These are phyloP conservation scores for Cervus canadensis DNA, from an alignment of 2,113 vertebrate genomes.

Conservation along the genomic window DNA sequence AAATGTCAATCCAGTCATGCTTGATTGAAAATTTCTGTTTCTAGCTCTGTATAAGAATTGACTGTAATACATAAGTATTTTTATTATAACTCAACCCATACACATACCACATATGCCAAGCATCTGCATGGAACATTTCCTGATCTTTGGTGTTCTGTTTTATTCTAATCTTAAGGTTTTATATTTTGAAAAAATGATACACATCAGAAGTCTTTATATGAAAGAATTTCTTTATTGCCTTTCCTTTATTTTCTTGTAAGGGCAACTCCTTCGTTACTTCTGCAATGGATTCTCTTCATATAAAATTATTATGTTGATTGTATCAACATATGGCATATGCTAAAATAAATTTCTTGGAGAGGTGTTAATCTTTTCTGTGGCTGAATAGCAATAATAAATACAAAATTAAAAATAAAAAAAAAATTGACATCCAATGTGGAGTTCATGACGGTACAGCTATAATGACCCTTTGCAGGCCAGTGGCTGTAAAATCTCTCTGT, in stretches of 20 bases:
- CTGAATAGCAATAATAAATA: slow-evolving; percentile 74
- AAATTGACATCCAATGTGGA: not conserved
- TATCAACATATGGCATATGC: slow-evolving; percentile 48
- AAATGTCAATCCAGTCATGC: not conserved
- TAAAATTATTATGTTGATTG: slow-evolving; percentile 29
- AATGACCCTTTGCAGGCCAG: not conserved
- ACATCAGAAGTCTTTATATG: slow-evolving; percentile 53
- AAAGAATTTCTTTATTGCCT: slow-evolving; percentile 31
- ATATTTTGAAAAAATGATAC: slow-evolving; percentile 59
- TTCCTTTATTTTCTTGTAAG: slow-evolving; percentile 58
- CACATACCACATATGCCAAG: slow-evolving; percentile 48
- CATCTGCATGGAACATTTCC: slow-evolving; percentile 49
- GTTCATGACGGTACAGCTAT: not conserved
- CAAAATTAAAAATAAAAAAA: slow-evolving; percentile 6
- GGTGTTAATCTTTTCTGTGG: slow-evolving; percentile 64
- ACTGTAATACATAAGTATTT: slow-evolving; percentile 66
- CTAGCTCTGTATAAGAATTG: slow-evolving; percentile 55
- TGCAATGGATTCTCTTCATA: slow-evolving; percentile 41
- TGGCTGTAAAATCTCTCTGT: not conserved
- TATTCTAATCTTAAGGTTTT: slow-evolving; percentile 63
- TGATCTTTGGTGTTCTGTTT: slow-evolving; percentile 51
- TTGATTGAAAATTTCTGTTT: slow-evolving; percentile 57
- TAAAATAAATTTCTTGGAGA: slow-evolving; percentile 69
- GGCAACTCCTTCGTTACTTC: slow-evolving; percentile 7
- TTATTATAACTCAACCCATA: slow-evolving; percentile 60